Conservation (phyloP, 2,113 vertebrate species). For the Hydrolagus affinis region DNA sequence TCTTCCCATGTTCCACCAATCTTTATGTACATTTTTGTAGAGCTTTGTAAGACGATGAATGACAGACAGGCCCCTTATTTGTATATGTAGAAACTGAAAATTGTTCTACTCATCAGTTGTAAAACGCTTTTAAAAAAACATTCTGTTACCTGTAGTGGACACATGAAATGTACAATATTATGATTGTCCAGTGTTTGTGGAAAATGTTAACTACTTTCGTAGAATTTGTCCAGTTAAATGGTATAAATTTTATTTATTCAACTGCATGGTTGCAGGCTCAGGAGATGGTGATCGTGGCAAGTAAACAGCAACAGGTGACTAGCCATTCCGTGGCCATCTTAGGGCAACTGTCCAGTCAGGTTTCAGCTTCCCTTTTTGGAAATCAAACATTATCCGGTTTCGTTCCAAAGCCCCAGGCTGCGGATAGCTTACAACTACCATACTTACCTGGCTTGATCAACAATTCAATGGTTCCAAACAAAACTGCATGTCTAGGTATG, state of each 20-base stretch:
- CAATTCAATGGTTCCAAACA: conserved; percentile 52
- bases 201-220: neutral
- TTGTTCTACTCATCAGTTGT: neutral
- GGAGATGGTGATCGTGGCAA: conserved; percentile 50
- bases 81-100: neutral
- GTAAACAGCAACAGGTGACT: conserved; percentile 23
- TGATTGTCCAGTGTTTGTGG: neutral
- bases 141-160: neutral
- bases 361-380: conserved; percentile 14
- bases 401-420: conserved; percentile 50
- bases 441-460: conserved; percentile 66
- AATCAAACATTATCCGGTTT: conserved; percentile 42
- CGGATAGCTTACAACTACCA: conserved; percentile 55
- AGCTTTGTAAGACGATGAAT: no score
- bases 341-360: conserved; percentile 24
- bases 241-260: conserved; percentile 17
- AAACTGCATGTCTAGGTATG: conserved; percentile 13
- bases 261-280: conserved; percentile 43
- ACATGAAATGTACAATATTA: neutral
- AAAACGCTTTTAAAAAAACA: neutral
- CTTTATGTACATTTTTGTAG: no score
- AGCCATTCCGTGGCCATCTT: conserved; percentile 17
- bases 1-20: no score
- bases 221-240: neutral
- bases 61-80: neutral